Evolutionary conservation across 2,797 vertebrate species (phyloP), one percentile per base, ranked within the genome.

Genomic region (Micropoecilia bifurca): DNA sequence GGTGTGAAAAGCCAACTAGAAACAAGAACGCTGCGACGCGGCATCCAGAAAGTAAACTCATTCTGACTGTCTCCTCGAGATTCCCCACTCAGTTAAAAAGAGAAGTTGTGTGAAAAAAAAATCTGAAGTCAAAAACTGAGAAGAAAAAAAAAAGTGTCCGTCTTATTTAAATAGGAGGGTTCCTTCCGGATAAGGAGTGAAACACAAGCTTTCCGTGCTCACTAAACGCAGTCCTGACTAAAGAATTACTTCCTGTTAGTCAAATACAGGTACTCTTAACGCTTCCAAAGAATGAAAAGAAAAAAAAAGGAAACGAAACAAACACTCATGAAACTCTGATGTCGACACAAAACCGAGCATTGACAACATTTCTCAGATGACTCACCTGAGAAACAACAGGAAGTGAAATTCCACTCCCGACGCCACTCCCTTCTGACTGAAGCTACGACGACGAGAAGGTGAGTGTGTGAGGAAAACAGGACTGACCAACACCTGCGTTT

Each of bases 401-500:
- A 97, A 97, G 95, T 96, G 96, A 95, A 97, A 96, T 92, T 86
- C 91, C 84, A 95, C 89, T 30, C 87, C 57, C 8, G 53, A 73
- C 50, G 89, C 91, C 92, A 90, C 95, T 87, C 93, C 94, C 90
- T 92, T 75, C 76, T 78, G 43, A 74, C 53, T 0, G 48, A 0
- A 18, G 36, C 73, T 41, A 8, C 76, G 14, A 80, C 78, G 7
- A 12, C 25, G 2, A 25, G 2, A 25, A 47, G n/a, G 16, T n/a
- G 25, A 14, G 66, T n/a, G 30, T 9, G 45, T 6, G 12, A 36
- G 10, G 28, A 16, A 61, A 61, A 16, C 63, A 6, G 66, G 4
- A 22, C 63, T 14, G n/a, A 28, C 12, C 8, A 25, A 25, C 22
- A 10, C 63, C 14, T 28, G 68, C 28, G 68, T 16, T 46, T 71